Evolutionary conservation across 1,140 invertebrate genomes (phyloP).

Genomic region (Solenopsis invicta): DNA sequence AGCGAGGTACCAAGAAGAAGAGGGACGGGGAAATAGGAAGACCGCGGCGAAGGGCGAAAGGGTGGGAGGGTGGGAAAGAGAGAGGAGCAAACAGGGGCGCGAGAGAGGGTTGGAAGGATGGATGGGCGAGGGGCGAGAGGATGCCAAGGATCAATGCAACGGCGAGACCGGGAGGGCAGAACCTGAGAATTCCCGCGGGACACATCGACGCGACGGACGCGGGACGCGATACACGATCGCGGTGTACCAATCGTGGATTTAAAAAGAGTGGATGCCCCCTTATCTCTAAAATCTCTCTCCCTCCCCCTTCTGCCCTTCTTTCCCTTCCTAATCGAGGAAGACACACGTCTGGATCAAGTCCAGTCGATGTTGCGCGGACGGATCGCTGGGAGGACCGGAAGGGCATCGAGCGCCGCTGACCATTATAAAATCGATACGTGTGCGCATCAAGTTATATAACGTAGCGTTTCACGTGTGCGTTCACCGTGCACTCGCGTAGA

Average conservation of each 20-base stretch:
- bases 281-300: neutral
- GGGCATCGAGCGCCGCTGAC: constrained; percentile 40
- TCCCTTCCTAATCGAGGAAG: neutral
- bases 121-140: constrained; percentile 74
- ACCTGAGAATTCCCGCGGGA: constrained; percentile 82
- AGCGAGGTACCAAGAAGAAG: constrained; percentile 70
- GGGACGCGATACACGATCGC: constrained; percentile 73
- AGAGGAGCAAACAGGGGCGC: constrained; percentile 38
- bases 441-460: constrained; percentile 52
- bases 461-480: constrained; percentile 47
- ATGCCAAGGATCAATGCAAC: constrained; percentile 82
- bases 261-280: constrained; percentile 17
- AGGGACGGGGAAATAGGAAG: constrained; percentile 45
- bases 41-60: neutral
- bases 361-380: constrained; percentile 11
- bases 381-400: constrained; percentile 41
- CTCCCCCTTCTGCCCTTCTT: too few species aligned
- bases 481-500: neutral
- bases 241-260: constrained; percentile 67
- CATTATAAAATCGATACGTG: constrained; percentile 63
- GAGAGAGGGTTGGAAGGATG: constrained; percentile 21
- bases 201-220: constrained; percentile 71
- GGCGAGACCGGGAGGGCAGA: constrained; percentile 77
- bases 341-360: neutral
- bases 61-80: constrained; percentile 71